phyloP scores from a whole-genome alignment of 2,888 invertebrate genomes.

The Leptinotarsa tumamoca region DNA sequence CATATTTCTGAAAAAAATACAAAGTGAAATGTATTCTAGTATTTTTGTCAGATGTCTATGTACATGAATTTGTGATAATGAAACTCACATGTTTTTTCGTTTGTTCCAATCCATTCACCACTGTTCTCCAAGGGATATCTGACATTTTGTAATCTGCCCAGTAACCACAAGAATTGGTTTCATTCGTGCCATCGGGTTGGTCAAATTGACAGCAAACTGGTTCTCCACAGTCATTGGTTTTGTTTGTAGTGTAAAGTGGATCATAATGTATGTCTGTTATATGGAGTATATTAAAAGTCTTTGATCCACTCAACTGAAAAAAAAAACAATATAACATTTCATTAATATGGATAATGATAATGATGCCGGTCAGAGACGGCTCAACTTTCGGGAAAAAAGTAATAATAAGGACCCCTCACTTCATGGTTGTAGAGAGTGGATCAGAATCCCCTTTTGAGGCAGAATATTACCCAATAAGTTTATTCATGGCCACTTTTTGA shows the following conservation, averaged over 20 bases:
- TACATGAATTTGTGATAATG: neutral
- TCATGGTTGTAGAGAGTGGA: too few species aligned
- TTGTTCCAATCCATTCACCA: conserved; percentile 54
- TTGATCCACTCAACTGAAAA: conserved; percentile 27
- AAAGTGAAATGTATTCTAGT: neutral
- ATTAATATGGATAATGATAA: too few species aligned
- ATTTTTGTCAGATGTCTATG: neutral
- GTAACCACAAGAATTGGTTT: conserved; percentile 72
- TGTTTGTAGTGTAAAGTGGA: conserved; percentile 75
- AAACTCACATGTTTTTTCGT: conserved; percentile 31
- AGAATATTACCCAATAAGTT: too few species aligned
- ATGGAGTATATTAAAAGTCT: too few species aligned
- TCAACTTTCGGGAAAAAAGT: too few species aligned
- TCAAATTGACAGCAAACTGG: conserved; percentile 83
- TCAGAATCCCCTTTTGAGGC: too few species aligned
- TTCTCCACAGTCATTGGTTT: conserved; percentile 75
- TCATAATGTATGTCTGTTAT: conserved; percentile 87
- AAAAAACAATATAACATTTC: neutral
- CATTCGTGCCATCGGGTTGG: conserved; percentile 66
- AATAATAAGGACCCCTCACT: too few species aligned
- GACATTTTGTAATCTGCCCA: conserved; percentile 87
- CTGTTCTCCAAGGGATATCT: conserved; percentile 78
- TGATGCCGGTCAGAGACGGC: too few species aligned
- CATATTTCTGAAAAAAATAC: conserved; percentile 65
- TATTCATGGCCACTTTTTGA: too few species aligned